phyloP scores from a whole-genome alignment of 2,797 vertebrate species.

The Enteromius unitaeniatus region DNA sequence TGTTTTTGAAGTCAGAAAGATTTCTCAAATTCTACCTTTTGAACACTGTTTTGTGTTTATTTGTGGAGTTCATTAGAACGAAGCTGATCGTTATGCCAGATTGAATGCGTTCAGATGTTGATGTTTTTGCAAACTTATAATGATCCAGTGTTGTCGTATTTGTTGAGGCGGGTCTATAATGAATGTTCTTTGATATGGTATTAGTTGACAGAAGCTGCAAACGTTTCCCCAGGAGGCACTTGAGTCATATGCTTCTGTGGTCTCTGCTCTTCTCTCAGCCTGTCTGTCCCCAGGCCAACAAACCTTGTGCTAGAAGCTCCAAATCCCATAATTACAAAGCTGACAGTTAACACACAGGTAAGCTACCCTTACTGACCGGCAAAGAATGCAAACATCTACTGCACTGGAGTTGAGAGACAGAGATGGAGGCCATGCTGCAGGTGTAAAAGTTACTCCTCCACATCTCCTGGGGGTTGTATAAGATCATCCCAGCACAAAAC shows the following conservation, averaged over 20 bases:
- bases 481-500: constrained; percentile 14
- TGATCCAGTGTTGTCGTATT: constrained; percentile 3
- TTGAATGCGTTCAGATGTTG: neutral
- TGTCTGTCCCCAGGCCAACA: constrained; percentile 62
- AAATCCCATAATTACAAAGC: constrained; percentile 83
- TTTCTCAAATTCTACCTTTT: constrained; percentile 49
- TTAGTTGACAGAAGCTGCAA: constrained; percentile 47
- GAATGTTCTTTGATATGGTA: constrained; percentile 20
- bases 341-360: constrained; percentile 77
- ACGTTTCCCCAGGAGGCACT: constrained; percentile 53
- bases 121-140: neutral
- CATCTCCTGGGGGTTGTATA: constrained; percentile 10
- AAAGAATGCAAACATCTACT: constrained; percentile 84
- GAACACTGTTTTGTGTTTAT: constrained; percentile 1
- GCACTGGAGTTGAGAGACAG: constrained; percentile 68
- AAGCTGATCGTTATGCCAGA: neutral
- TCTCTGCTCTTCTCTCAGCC: constrained; percentile 13
- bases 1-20: constrained; percentile 47
- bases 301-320: constrained; percentile 72
- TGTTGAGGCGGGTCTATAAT: neutral
- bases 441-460: constrained; percentile 49
- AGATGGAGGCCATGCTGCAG: constrained; percentile 49
- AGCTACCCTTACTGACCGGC: constrained; percentile 78
- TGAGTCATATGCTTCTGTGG: constrained; percentile 44
- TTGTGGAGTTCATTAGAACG: neutral